Percentiles rank a stretch among this genome's conserved stretches.
Evolutionary conservation across 1,140 invertebrate genomes (phyloP).

Genomic region (Zaprionus gabonicus): DNA sequence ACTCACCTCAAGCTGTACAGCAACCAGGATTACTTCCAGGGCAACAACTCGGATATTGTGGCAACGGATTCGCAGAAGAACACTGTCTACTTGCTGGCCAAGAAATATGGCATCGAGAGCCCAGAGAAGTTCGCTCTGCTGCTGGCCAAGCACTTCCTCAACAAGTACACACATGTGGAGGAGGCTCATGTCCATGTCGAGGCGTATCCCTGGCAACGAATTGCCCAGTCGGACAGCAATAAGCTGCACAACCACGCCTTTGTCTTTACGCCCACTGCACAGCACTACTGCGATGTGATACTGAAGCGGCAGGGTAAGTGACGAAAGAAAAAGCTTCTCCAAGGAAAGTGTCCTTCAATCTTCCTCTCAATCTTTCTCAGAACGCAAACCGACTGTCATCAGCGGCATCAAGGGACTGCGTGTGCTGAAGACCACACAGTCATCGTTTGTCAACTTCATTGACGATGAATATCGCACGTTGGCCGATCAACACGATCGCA

Average conservation of each 20-base stretch:
- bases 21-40: constrained; percentile 87
- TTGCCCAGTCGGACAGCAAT: constrained; percentile 84
- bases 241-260: constrained; percentile 90
- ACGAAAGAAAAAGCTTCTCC: neutral
- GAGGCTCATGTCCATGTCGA: constrained; percentile 88
- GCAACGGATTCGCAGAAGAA: constrained; percentile 94
- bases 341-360: too few species aligned
- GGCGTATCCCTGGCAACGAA: constrained; percentile 90
- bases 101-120: constrained; percentile 89
- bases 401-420: constrained; percentile 88
- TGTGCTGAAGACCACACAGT: constrained; percentile 91
- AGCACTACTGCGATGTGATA: constrained; percentile 88
- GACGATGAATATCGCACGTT: constrained; percentile 91
- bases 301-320: constrained; percentile 87
- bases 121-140: constrained; percentile 90
- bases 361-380: constrained; percentile 15
- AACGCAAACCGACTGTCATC: constrained; percentile 86
- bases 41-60: constrained; percentile 90
- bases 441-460: constrained; percentile 91
- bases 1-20: constrained; percentile 89
- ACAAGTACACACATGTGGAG: constrained; percentile 89
- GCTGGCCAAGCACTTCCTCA: constrained; percentile 89
- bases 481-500: constrained; percentile 89
- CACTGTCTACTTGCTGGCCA: constrained; percentile 91
- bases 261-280: constrained; percentile 87